phyloP scores from a whole-genome alignment of 2,888 invertebrate genomes.

The Thymelicus acteon region DNA sequence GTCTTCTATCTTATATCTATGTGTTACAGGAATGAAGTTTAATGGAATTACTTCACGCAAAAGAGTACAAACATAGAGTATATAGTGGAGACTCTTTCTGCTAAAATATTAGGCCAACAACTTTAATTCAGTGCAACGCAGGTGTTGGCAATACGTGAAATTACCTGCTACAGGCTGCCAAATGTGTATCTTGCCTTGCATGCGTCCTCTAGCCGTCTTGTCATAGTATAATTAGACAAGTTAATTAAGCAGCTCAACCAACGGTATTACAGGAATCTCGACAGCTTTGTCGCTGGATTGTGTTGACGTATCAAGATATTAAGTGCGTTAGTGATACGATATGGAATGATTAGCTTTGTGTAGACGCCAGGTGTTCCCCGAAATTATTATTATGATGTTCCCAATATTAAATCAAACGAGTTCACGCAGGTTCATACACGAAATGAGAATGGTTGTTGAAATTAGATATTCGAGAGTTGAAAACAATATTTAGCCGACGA shows the following conservation, averaged over 20 bases:
- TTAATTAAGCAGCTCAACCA: constrained; percentile 55
- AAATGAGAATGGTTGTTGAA: too few species aligned
- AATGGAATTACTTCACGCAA: too few species aligned
- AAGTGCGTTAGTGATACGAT: constrained; percentile 24
- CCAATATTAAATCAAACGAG: background rate
- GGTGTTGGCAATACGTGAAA: constrained; percentile 12
- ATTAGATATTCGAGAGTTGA: too few species aligned
- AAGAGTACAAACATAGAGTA: too few species aligned
- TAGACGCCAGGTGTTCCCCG: background rate
- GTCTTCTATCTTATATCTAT: too few species aligned
- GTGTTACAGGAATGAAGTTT: too few species aligned
- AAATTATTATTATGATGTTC: background rate
- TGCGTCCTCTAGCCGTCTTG: constrained; percentile 46
- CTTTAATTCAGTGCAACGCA: constrained; percentile 4
- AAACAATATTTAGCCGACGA: too few species aligned
- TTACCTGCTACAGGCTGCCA: constrained; percentile 13
- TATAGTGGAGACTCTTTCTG: too few species aligned
- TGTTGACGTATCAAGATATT: constrained; percentile 32
- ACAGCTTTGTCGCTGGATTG: constrained; percentile 32
- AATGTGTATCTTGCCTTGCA: constrained; percentile 18
- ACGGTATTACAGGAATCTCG: constrained; percentile 37
- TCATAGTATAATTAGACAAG: constrained; percentile 59
- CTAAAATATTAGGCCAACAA: too few species aligned
- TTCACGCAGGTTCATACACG: background rate
- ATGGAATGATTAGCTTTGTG: constrained; percentile 12